Percentiles rank a stretch among this genome's conserved stretches.
These are phyloP conservation scores for Terrapene triunguis DNA, from an alignment of 2,113 vertebrate species.

Conservation along the genomic window DNA sequence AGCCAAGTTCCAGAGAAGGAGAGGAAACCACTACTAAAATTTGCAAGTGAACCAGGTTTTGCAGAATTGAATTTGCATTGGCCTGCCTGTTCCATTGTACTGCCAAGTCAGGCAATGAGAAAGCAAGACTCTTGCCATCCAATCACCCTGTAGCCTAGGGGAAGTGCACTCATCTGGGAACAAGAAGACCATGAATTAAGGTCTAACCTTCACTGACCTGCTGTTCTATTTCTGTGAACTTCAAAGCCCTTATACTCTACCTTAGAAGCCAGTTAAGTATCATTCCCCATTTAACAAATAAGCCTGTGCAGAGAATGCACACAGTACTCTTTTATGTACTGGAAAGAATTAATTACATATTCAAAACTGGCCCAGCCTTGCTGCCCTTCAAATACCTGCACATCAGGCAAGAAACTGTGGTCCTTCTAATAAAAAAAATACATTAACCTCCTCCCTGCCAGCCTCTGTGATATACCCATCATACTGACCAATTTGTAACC, in stretches of 20 bases:
- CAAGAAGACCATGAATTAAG: not conserved
- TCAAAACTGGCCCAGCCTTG: slow-evolving; percentile 16
- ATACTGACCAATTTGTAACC: not conserved
- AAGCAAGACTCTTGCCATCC: not conserved
- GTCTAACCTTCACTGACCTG: not conserved
- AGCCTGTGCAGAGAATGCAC: slow-evolving; percentile 43
- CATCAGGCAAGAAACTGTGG: not conserved
- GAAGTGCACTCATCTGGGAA: not conserved
- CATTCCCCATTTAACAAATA: slow-evolving; percentile 43
- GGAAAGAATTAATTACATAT: slow-evolving; percentile 49
- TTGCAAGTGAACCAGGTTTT: not conserved
- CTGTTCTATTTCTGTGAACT: not conserved
- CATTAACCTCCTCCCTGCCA: not conserved
- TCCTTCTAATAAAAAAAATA: slow-evolving; percentile 3
- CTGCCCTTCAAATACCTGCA: slow-evolving; percentile 45
- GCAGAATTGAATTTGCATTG: not conserved
- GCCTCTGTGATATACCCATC: not conserved
- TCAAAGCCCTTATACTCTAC: not conserved
- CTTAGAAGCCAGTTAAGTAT: slow-evolving; percentile 27
- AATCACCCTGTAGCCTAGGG: not conserved
- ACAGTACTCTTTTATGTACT: slow-evolving; percentile 25
- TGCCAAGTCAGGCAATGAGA: not conserved
- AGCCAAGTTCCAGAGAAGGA: not conserved
- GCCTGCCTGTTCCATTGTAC: not conserved
- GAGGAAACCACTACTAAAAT: not conserved